Percentiles rank a stretch among this genome's conserved stretches.
Evolutionary conservation across 2,888 invertebrate species (phyloP).

Genomic region (Onchidella celtica): DNA sequence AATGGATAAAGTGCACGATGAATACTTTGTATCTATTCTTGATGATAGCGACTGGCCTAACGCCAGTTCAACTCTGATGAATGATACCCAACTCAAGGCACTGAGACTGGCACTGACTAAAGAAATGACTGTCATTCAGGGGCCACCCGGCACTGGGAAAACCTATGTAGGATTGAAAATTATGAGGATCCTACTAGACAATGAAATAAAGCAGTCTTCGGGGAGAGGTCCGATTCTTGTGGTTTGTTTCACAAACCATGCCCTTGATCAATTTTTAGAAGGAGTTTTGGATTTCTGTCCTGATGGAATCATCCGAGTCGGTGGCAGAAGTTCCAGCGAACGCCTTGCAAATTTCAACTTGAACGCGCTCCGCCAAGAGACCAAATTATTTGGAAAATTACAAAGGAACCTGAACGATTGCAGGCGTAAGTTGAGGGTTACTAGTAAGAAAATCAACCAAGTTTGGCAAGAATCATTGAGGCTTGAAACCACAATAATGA

Average conservation of each 20-base stretch:
- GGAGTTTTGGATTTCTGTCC: constrained; percentile 65
- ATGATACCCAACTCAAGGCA: constrained; percentile 69
- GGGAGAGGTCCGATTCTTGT: constrained; percentile 70
- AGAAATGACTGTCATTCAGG: constrained; percentile 77
- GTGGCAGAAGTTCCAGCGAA: constrained; percentile 67
- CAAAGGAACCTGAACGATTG: neutral
- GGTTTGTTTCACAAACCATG: constrained; percentile 79
- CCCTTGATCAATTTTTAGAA: constrained; percentile 78
- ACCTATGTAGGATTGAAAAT: constrained; percentile 90
- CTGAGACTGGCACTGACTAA: constrained; percentile 73
- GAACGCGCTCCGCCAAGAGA: constrained; percentile 42
- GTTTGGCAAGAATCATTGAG: constrained; percentile 42
- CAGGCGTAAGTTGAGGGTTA: constrained; percentile 2
- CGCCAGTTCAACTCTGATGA: constrained; percentile 21
- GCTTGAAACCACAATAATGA: constrained; percentile 39
- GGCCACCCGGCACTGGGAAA: constrained; percentile 94
- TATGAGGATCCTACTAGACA: constrained; percentile 84
- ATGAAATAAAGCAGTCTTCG: constrained; percentile 69
- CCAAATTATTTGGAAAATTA: constrained; percentile 12
- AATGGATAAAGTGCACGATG: constrained; percentile 16
- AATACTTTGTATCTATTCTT: constrained; percentile 22
- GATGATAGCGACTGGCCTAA: constrained; percentile 20
- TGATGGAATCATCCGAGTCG: constrained; percentile 71
- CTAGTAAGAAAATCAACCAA: constrained; percentile 4
- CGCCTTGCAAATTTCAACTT: constrained; percentile 58